Conservation (phyloP, 2,113 vertebrate species). For the Naja naja region DNA sequence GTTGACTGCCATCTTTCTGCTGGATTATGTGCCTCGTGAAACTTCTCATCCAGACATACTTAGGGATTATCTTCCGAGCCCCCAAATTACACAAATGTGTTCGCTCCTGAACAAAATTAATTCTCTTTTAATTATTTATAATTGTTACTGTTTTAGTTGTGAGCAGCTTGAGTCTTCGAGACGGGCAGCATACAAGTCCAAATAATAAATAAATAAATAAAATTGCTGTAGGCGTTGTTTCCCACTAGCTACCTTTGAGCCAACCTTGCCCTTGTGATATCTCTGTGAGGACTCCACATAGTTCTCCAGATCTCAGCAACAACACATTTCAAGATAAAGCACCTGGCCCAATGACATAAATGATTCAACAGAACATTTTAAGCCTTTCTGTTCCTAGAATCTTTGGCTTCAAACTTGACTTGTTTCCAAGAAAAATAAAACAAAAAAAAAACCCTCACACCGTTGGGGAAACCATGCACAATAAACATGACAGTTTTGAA, state of each 20-base stretch:
- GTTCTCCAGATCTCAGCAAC: not conserved
- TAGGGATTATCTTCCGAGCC: not conserved
- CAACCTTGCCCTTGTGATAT: not conserved
- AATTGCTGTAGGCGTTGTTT: not conserved
- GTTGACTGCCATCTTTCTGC: not conserved
- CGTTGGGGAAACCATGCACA: not conserved
- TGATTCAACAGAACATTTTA: not conserved
- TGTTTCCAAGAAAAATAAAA: not conserved
- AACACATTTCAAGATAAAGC: not conserved
- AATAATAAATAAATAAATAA: too few species aligned
- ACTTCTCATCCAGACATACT: not conserved
- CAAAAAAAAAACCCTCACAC: not conserved
- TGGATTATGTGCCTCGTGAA: not conserved
- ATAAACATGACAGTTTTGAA: not conserved
- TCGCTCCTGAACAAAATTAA: not conserved
- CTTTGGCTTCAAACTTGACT: not conserved
- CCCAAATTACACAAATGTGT: not conserved
- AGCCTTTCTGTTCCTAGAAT: not conserved
- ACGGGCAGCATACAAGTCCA: too few species aligned
- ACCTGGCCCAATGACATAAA: not conserved
- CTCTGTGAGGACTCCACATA: not conserved
- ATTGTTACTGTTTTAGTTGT: too few species aligned
- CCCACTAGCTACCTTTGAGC: not conserved
- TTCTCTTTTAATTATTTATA: too few species aligned
- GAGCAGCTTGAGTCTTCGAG: too few species aligned